Evolutionary conservation across 2,113 vertebrate species (phyloP).

Genomic region (Amphiprion ocellaris): DNA sequence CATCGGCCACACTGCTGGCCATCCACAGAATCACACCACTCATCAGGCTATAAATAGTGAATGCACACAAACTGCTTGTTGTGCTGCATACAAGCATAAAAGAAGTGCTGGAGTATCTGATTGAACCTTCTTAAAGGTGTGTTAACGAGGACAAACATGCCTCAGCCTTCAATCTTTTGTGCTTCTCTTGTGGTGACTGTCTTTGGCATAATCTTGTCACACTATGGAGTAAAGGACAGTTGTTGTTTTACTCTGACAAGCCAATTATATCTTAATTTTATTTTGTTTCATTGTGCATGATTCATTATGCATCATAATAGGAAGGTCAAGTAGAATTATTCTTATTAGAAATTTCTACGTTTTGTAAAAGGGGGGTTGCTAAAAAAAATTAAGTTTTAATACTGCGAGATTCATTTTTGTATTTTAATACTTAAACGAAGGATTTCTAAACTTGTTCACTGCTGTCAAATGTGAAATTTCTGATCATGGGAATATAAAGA

Average conservation of each 20-base stretch:
- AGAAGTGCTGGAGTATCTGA: neutral
- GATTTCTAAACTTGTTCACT: too few species aligned
- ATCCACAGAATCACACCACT: too few species aligned
- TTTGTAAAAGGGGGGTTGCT: neutral
- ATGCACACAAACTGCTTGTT: neutral
- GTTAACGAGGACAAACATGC: neutral
- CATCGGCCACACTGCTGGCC: too few species aligned
- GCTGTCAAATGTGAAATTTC: too few species aligned
- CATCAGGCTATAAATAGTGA: too few species aligned
- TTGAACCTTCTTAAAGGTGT: too few species aligned
- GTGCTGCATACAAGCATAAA: neutral
- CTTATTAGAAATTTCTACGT: neutral
- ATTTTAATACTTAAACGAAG: neutral
- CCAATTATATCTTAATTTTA: neutral
- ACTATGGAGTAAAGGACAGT: neutral
- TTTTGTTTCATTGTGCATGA: neutral
- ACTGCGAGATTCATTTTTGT: neutral
- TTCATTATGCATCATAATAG: neutral
- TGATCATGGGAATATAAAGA: too few species aligned
- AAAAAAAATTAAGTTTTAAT: neutral
- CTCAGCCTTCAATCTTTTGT: neutral
- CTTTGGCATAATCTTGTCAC: neutral
- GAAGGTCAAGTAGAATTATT: too few species aligned
- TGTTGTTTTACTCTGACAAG: neutral
- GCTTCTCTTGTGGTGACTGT: neutral